Evolutionary conservation across 2,797 vertebrate genomes (phyloP), one percentile per base, ranked within the genome.

Genomic region (Rhabdomys pumilio): DNA sequence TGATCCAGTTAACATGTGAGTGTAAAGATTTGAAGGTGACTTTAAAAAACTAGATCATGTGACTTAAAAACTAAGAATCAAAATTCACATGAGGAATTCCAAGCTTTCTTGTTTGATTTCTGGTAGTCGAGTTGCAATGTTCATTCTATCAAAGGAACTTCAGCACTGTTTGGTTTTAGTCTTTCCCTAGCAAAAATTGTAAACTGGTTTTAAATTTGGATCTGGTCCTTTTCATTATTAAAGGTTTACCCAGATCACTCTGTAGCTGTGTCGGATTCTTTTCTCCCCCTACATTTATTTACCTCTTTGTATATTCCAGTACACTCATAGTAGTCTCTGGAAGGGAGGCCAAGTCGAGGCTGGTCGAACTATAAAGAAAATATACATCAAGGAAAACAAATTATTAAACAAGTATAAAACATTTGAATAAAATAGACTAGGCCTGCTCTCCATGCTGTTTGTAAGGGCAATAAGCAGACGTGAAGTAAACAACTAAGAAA

Each of bases 261-360:
- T 67, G 20, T 34, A 24, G 15, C 91, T 95, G 72, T 75, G 24
- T 50, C 57, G 72, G 2, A 14, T 84, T 61, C 20, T 53, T 61
- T 44, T 34, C 10, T 0, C 4, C 44, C 34, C 59, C 6, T 59
- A n/a, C 41, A 81, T 76, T 72, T n/a, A 91, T 92, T 96, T 98
- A 99, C 99, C 99, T 99, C 99, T 97, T 98, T 97, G 89, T 99
- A 99, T 2, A 98, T 98, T 38, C 99, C 99, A 3, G 98, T 99
- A 97, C 99, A 99, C 38, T 98, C 97, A 5, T 99, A 99, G 98
- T 99, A 99, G 98, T 99, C 99, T 97, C 99, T 98, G 97, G 99
- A 99, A 97, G 99, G 98, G 61, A 99, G 98, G 94, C 99, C 99
- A 38, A 99, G 99, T 79, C 98, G 99, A 53, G 99, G 99, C 94